Evolutionary conservation across 92 coral and sea anemone species (phyloP), one percentile per base, ranked within the genome.

Genomic region (Pocillopora grandis): DNA sequence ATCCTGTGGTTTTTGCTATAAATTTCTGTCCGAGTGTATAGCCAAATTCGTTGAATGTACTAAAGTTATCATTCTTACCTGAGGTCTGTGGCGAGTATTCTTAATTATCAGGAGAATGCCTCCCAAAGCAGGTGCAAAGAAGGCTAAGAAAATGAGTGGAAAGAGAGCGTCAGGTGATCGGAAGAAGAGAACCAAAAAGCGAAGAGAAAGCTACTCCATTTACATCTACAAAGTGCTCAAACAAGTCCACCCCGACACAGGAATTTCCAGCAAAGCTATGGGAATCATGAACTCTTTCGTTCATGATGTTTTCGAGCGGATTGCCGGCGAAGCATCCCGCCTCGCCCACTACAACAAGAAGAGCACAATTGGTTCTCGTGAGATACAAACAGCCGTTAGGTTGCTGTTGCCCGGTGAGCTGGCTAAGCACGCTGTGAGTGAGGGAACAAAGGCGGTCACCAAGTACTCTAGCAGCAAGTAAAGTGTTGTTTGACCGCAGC

Each of bases 261-360:
- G 94, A 3, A 88, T 93, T 56, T 93, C 97, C 18, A 88, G 92
- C 76, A 88, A 86, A 49, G 92, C 97, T 6, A 93, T 93, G 97
- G 91, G 80, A 55, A 91, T 93, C 79, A 88, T 93, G 92, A 93
- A 93, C 87, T 93, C 97, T 9, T 92, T 93, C 62, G 92, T 93
- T 14, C 83, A 91, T 65, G 97, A 93, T 66, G 82, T 93, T 20
- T 93, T 93, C 77, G 92, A 82, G 80, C 89, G 95, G 17, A 80
- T 86, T 49, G 95, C 95, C 3, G 83, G 73, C 21, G 92, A 92
- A 72, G 90, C 95, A 16, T 89, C 95, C 5, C 83, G 85, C 36
- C 80, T 92, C 35, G 92, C 95, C 33, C 89, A 86, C 57, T 86
- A 87, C 77, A 86, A 75, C 90, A 92, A 86, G 85, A 89, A 72